Base-by-base conservation (phyloP, 2,888 invertebrate species). In the Eledone cirrhosa region DNA sequence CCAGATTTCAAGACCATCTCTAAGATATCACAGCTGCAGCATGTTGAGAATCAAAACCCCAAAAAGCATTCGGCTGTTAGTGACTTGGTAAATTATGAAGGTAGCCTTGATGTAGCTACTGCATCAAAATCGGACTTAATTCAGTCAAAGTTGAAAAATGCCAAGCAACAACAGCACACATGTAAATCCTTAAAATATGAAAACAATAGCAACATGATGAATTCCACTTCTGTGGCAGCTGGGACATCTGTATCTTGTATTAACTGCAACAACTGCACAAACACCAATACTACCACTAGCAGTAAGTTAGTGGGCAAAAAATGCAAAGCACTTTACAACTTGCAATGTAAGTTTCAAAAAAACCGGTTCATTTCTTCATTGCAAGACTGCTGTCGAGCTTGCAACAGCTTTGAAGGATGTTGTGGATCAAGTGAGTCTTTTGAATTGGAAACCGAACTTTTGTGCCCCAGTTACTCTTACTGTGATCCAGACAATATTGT, bases 351-450 rank as follows among this genome's bases (percentile, higher is more conserved):
- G 29, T 76, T 76, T 24, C 47, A 76, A 76, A 76, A 76, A 19
- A 76, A 76, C 22, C 48, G 47, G 48, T 76, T 76, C 47, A 76
- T 76, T 29, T 76, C 76, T 47, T 76, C 76, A 24, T n/a, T 76
- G 29, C 76, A 76, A 29, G 76, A 76, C 29, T 76, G 76, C 29
- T 76, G 76, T 27, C 76, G 48, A 47, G 48, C 48, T 11, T 76
- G 76, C 48, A 76, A 76, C 48, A 76, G 29, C 48, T 48, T 29
- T 76, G 76, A 76, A 14, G 29, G 47, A 8, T 76, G 76, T 47
- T 29, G 48, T 22, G 48, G 76, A n/a, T 76, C 48, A 1, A 29
- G 29, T 0, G 76, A 76, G 29, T 48, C 76, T 24, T 29, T 76
- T 2, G 76, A 76, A n/a, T 24, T 48, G 24, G 76, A 76, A 76